Evolutionary conservation across 2,888 invertebrate genomes (phyloP).

Genomic region (Sinodicranocentrus sp.): DNA sequence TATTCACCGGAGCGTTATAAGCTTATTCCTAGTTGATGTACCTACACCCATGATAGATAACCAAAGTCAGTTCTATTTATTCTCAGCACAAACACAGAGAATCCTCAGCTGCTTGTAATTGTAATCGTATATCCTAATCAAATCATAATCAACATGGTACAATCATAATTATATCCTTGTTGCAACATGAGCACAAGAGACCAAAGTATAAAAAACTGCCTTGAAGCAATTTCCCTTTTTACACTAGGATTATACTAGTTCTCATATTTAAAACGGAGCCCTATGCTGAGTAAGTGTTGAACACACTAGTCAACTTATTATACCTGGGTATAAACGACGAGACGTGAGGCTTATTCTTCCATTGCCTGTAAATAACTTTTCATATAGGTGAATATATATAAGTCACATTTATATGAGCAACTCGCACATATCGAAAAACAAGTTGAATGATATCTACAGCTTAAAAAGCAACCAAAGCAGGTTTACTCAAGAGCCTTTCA

Average conservation of each 20-base stretch:
- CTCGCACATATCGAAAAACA: too few species aligned
- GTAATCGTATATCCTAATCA: constrained; percentile 61
- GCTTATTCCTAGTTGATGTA: too few species aligned
- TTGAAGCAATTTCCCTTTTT: constrained; percentile 49
- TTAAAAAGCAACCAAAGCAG: neutral
- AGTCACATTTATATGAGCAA: too few species aligned
- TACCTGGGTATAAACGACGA: too few species aligned
- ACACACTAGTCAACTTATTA: too few species aligned
- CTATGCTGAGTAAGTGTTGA: neutral
- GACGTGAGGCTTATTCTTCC: too few species aligned
- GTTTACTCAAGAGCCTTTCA: constrained; percentile 30
- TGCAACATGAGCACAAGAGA: constrained; percentile 52
- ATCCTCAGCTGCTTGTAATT: constrained; percentile 12
- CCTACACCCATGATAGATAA: too few species aligned
- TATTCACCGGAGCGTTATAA: too few species aligned
- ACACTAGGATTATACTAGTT: constrained; percentile 3
- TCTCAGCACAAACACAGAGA: neutral
- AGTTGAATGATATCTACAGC: too few species aligned
- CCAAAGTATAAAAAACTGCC: constrained; percentile 44
- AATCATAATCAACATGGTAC: constrained; percentile 60
- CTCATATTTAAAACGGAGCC: constrained; percentile 13
- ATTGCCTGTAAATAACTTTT: too few species aligned
- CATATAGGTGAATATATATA: too few species aligned
- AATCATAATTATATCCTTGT: constrained; percentile 58
- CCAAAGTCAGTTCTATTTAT: too few species aligned